Evolutionary conservation across 1,140 invertebrate species (phyloP).

Genomic region (Charaxes varanes): DNA sequence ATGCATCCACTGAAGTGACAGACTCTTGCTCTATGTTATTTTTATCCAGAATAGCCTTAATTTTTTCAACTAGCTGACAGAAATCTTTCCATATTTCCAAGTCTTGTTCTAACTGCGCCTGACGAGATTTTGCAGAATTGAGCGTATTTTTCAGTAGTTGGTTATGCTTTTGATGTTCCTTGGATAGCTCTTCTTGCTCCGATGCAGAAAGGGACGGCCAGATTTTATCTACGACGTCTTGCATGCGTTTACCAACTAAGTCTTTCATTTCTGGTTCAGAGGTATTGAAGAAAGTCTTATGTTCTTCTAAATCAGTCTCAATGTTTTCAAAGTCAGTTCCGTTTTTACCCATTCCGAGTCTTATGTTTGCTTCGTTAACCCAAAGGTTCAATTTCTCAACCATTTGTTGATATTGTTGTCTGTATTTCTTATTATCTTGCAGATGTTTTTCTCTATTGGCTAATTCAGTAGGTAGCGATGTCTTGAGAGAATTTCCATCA

Average conservation of each 20-base stretch:
- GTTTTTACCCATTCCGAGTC: slow-evolving; percentile 84
- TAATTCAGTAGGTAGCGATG: slow-evolving; percentile 85
- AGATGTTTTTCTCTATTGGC: slow-evolving; percentile 87
- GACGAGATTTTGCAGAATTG: slow-evolving; percentile 85
- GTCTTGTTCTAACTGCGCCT: slow-evolving; percentile 84
- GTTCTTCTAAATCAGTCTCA: slow-evolving; percentile 86
- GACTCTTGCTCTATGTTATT: slow-evolving; percentile 84
- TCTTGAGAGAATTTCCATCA: slow-evolving; percentile 84
- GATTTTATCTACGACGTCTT: slow-evolving; percentile 89
- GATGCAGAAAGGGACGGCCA: slow-evolving; percentile 86
- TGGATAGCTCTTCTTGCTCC: slow-evolving; percentile 87
- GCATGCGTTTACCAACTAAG: slow-evolving; percentile 86
- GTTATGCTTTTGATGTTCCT: slow-evolving; percentile 85
- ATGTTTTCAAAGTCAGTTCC: slow-evolving; percentile 93
- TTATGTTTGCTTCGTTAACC: slow-evolving; percentile 88
- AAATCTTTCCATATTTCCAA: slow-evolving; percentile 88
- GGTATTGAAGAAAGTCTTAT: slow-evolving; percentile 87
- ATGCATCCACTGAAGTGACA: slow-evolving; percentile 82
- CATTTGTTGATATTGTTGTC: slow-evolving; percentile 82
- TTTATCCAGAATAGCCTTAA: slow-evolving; percentile 82
- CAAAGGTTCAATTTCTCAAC: slow-evolving; percentile 88
- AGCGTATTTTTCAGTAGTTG: slow-evolving; percentile 87
- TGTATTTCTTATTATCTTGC: slow-evolving; percentile 84
- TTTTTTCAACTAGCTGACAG: slow-evolving; percentile 82
- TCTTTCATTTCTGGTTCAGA: slow-evolving; percentile 85